Evolutionary conservation across 2,113 vertebrate genomes (phyloP).

Genomic region (Nerophis ophidion): DNA sequence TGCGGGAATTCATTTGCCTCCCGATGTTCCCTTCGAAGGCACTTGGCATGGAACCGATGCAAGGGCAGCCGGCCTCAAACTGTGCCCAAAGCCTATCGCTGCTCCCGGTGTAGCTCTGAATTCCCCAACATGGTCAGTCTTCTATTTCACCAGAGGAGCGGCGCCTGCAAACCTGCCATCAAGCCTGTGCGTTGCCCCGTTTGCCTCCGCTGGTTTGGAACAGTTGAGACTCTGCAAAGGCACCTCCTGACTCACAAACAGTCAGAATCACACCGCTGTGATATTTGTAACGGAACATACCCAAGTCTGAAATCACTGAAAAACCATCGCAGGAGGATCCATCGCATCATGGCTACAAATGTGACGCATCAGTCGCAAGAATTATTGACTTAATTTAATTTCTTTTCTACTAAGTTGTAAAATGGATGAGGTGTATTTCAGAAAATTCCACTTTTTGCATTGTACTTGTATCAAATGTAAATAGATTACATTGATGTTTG

Average conservation of each 20-base stretch:
- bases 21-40: constrained; percentile 62
- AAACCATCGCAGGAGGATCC: constrained; percentile 70
- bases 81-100: constrained; percentile 52
- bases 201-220: constrained; percentile 70
- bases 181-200: constrained; percentile 70
- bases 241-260: constrained; percentile 71
- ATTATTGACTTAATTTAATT: constrained; percentile 3
- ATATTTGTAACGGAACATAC: constrained; percentile 68
- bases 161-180: constrained; percentile 61
- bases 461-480: not conserved
- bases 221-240: constrained; percentile 66
- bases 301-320: constrained; percentile 65
- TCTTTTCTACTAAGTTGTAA: not conserved
- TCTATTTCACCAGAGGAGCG: constrained; percentile 65
- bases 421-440: constrained; percentile 1
- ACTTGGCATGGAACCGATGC: constrained; percentile 66
- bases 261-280: constrained; percentile 55
- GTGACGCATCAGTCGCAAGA: constrained; percentile 18
- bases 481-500: not conserved
- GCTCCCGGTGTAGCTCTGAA: constrained; percentile 64
- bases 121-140: constrained; percentile 65
- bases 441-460: not conserved
- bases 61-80: constrained; percentile 43
- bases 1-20: constrained; percentile 68
- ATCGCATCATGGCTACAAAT: constrained; percentile 62